Base-by-base conservation (phyloP, 2,113 vertebrate species). In the Trachemys scripta region DNA sequence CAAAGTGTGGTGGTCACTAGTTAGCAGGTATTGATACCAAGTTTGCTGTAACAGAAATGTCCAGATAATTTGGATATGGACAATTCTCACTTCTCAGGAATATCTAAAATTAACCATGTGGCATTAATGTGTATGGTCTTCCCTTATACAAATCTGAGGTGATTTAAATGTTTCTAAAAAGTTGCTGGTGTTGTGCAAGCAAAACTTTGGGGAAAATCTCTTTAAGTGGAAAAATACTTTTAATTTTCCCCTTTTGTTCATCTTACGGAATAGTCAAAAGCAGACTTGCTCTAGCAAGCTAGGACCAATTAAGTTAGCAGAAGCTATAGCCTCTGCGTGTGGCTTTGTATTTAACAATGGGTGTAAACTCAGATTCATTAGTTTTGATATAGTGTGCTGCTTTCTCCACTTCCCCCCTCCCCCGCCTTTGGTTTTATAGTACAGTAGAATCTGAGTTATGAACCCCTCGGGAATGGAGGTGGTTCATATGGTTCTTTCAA, bases 81-180 rank as follows among this genome's bases (percentile, higher is more conserved):
- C 47, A 20, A 57, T 82, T 81, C 31, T 65, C 12, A 53, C 27
- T 82, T 79, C 31, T 65, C 29, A 47, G 49, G 54, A 35, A 1
- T 2, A 27, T 1, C n/a, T 14, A 11, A 84, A 27, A 25, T 2
- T 6, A 29, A 19, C 19, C 25, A 59, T 75, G 45, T 1, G 0
- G 6, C 29, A 25, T 80, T 88, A 50, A 6, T 29, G 6, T 29
- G 78, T 51, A 51, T 57, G 80, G 8, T 38, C 84, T 82, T 31
- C 14, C 35, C 1, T 1, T 69, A 29, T 45, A 16, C 17, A 35
- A 14, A 50, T 10, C 16, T 17, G 35, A 83, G 78, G 59, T 62
- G 59, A 62, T 14, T 31, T 62, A 62, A 62, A 62, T 35, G 59
- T 50, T 85, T 76, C 14, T 83, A 62, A 31, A 62, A 65, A 62